Conservation (phyloP, 1,140 invertebrate species). For the Drosophila navojoa region DNA sequence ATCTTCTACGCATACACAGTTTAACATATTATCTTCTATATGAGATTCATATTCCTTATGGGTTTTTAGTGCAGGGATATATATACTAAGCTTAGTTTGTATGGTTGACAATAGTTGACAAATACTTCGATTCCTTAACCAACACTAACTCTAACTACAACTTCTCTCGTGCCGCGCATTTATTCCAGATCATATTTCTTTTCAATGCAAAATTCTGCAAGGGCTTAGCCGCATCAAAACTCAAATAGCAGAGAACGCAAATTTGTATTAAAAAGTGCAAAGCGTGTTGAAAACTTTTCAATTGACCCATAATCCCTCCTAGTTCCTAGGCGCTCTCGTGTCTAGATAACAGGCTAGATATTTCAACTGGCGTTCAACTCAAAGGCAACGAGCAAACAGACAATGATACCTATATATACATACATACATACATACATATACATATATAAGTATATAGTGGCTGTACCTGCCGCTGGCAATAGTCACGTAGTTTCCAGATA, state of each 20-base stretch:
- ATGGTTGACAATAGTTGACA: too few species aligned
- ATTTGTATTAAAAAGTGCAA: background rate
- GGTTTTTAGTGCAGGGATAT: background rate
- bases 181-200: too few species aligned
- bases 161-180: too few species aligned
- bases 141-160: too few species aligned
- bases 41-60: too few species aligned
- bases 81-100: too few species aligned
- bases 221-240: background rate
- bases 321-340: conserved; percentile 5
- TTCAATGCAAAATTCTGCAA: too few species aligned
- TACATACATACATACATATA: conserved; percentile 60
- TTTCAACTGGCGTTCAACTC: conserved; percentile 55
- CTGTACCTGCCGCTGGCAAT: conserved; percentile 57
- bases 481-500: conserved; percentile 64
- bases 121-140: too few species aligned
- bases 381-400: background rate
- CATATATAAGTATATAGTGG: conserved; percentile 61
- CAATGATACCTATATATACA: conserved; percentile 51
- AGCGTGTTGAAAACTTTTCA: conserved; percentile 4
- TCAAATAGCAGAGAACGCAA: background rate
- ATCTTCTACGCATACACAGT: too few species aligned
- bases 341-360: conserved; percentile 38
- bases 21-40: too few species aligned
- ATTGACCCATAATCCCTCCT: background rate